phyloP scores from a whole-genome alignment of 1,140 invertebrate genomes.

The Bombyx mori region ASM3026992v2 NC_085121.1:12113001-12113500 shows the following conservation, averaged over 20 bases:
- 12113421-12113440: neutral
- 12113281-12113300: constrained; percentile 29
- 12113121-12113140: constrained; percentile 21
- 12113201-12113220: constrained; percentile 30
- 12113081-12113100: constrained; percentile 12
- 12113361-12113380: constrained; percentile 14
- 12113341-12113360: constrained; percentile 14
- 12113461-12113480: too few relatives aligned
- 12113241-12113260: constrained; percentile 25
- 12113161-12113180: constrained; percentile 13
- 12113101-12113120: constrained; percentile 15
- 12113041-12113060: constrained; percentile 19
- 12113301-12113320: neutral
- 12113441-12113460: too few relatives aligned
- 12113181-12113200: constrained; percentile 10
- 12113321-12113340: constrained; percentile 9
- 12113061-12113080: constrained; percentile 12
- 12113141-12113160: constrained; percentile 22
- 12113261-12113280: constrained; percentile 17
- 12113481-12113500: too few relatives aligned
- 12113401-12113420: neutral
- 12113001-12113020: constrained; percentile 12
- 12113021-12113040: constrained; percentile 15
- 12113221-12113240: constrained; percentile 28
- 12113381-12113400: neutral